phyloP scores from a whole-genome alignment of 2,888 invertebrate genomes.

The Xylota segnis region DNA sequence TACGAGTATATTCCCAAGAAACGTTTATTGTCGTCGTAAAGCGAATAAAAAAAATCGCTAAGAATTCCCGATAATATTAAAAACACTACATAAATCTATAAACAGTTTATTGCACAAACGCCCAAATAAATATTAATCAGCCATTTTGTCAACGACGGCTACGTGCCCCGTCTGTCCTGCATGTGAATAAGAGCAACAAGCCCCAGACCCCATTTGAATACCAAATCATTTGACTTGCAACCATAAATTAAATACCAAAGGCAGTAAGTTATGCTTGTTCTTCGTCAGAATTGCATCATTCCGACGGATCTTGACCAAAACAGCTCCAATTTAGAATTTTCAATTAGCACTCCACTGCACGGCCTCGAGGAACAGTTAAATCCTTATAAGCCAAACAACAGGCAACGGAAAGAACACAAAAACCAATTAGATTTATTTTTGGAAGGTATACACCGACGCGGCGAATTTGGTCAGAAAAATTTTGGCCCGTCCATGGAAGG shows the following conservation, averaged over 20 bases:
- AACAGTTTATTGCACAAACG: conserved; percentile 9
- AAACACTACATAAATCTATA: conserved; percentile 1
- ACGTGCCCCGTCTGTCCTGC: conserved; percentile 20
- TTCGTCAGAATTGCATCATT: conserved; percentile 22
- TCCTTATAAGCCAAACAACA: background rate
- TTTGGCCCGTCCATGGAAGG: conserved; percentile 1
- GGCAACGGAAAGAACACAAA: background rate
- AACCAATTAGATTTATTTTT: conserved; percentile 34
- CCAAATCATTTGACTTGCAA: conserved; percentile 10
- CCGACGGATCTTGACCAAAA: background rate
- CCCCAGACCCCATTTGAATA: conserved; percentile 8
- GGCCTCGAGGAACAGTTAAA: conserved; percentile 13
- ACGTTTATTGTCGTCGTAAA: background rate
- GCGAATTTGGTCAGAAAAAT: conserved; percentile 20
- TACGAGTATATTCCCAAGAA: background rate
- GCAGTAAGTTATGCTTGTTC: background rate
- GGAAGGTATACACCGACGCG: background rate
- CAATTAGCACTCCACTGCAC: conserved; percentile 3
- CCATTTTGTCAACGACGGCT: conserved; percentile 3
- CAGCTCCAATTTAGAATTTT: background rate
- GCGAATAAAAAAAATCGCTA: background rate
- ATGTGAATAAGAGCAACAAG: background rate
- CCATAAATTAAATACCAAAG: conserved; percentile 11
- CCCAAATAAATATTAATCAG: conserved; percentile 37
- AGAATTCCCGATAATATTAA: background rate